Percentiles rank a stretch among this genome's conserved stretches.
phyloP scores from a whole-genome alignment of 2,888 invertebrate species.

The Orchestes rusci region DNA sequence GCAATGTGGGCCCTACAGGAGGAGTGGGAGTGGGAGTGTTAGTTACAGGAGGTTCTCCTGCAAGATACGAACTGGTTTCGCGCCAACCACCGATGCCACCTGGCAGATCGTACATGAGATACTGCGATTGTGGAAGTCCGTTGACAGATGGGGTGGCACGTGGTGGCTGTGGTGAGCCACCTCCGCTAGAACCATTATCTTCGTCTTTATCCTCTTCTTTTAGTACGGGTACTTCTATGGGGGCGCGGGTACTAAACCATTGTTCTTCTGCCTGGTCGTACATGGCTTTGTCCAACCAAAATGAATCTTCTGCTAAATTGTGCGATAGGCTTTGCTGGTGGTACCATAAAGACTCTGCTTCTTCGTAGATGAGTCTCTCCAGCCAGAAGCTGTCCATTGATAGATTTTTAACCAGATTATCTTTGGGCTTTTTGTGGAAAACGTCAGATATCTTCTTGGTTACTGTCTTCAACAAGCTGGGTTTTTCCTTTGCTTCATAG shows the following conservation, averaged over 20 bases:
- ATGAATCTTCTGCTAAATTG: slow-evolving; percentile 41
- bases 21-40: slow-evolving; percentile 30
- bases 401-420: slow-evolving; percentile 29
- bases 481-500: slow-evolving; percentile 16
- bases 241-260: too few species aligned
- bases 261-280: slow-evolving; percentile 60
- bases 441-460: slow-evolving; percentile 35
- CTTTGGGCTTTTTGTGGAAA: slow-evolving; percentile 33
- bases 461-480: slow-evolving; percentile 33
- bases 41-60: slow-evolving; percentile 45
- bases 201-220: slow-evolving; percentile 56
- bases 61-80: slow-evolving; percentile 71
- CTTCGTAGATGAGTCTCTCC: slow-evolving; percentile 55
- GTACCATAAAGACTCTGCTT: slow-evolving; percentile 52
- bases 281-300: slow-evolving; percentile 54
- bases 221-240: too few species aligned
- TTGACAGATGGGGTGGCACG: too few species aligned
- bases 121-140: slow-evolving; percentile 33
- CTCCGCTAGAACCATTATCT: slow-evolving; percentile 54
- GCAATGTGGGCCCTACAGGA: slow-evolving; percentile 37
- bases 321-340: too few species aligned
- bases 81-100: slow-evolving; percentile 77
- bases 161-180: slow-evolving; percentile 38
- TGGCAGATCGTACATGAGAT: slow-evolving; percentile 54
- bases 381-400: slow-evolving; percentile 52